Conservation (phyloP, 2,113 vertebrate species). For the Plecturocebus donacophilus region DNA sequence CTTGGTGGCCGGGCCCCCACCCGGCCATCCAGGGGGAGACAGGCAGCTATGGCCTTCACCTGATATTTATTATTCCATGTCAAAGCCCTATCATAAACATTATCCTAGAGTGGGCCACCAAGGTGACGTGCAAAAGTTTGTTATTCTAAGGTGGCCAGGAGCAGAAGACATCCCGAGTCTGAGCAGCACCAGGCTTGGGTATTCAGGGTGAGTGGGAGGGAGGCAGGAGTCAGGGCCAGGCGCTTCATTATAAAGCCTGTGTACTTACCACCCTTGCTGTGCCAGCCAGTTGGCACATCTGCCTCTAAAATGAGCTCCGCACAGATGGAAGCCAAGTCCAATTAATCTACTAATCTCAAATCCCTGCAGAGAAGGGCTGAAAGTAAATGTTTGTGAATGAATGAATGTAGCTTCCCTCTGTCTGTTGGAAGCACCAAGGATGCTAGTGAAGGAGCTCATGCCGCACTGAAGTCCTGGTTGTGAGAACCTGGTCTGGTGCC, state of each 20-base stretch:
- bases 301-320: not conserved
- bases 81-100: constrained; percentile 77
- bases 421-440: not conserved
- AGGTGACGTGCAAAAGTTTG: constrained; percentile 41
- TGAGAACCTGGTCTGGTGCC: not conserved
- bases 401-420: not conserved
- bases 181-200: not conserved
- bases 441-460: not conserved
- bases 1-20: not conserved
- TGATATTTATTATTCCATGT: constrained; percentile 78
- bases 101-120: constrained; percentile 64
- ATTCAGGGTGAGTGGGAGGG: not conserved
- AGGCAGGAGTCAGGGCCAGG: not conserved
- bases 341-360: not conserved
- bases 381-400: not conserved
- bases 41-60: not conserved
- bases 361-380: not conserved
- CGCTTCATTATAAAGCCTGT: not conserved
- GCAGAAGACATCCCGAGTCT: not conserved
- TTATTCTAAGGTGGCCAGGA: constrained; percentile 65
- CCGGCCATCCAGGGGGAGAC: not conserved
- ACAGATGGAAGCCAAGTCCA: not conserved
- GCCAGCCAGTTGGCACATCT: not conserved
- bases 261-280: not conserved
- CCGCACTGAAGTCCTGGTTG: not conserved